Percentiles rank a stretch among this genome's conserved stretches.
These are phyloP conservation scores for Herpailurus yagouaroundi DNA, from an alignment of 2,113 vertebrate species.

Conservation along the genomic window DNA sequence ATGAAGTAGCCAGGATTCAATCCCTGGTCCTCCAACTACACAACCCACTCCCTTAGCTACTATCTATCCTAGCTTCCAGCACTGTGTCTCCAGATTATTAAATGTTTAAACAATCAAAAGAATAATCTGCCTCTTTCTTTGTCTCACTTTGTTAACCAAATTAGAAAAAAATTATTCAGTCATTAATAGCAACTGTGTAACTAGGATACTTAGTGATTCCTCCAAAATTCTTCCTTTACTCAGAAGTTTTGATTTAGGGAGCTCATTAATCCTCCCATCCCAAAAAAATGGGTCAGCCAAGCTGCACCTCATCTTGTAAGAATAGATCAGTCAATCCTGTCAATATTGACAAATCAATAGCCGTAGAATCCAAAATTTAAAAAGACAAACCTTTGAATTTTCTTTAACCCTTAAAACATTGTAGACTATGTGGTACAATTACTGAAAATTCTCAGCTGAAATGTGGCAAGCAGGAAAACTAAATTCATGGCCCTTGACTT, in stretches of 20 bases:
- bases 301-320: neutral
- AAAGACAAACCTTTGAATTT: neutral
- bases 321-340: neutral
- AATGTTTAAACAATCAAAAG: neutral
- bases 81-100: neutral
- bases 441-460: slow-evolving; percentile 8
- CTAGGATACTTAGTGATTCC: neutral
- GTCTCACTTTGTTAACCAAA: slow-evolving; percentile 9
- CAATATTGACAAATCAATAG: neutral
- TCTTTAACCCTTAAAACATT: neutral
- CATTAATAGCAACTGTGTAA: neutral
- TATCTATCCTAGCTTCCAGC: neutral
- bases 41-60: neutral
- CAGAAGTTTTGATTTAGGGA: neutral
- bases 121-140: neutral
- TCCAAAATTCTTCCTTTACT: neutral
- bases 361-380: neutral
- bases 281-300: neutral
- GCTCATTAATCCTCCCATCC: neutral
- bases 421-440: neutral
- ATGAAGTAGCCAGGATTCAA: neutral
- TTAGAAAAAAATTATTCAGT: neutral
- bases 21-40: neutral
- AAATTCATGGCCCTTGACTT: neutral
- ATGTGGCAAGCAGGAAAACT: neutral